phyloP scores from a whole-genome alignment of 2,797 vertebrate genomes.

The Dendrocincla tyrannina region DNA sequence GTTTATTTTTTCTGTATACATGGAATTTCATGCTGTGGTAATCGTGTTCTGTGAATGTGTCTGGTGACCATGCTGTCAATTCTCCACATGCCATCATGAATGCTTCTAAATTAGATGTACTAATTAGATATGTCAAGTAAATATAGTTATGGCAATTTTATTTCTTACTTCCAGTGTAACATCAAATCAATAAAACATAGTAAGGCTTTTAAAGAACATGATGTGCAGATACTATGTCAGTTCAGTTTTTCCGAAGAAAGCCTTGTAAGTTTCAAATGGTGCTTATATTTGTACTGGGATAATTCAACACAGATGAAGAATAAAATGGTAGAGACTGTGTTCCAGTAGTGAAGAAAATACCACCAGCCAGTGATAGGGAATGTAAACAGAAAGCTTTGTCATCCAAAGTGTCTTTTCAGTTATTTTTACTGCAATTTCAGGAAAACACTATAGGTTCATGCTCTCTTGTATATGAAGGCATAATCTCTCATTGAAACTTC shows the following conservation, averaged over 20 bases:
- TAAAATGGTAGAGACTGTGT: not conserved
- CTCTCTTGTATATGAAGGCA: not conserved
- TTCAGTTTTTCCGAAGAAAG: constrained; percentile 8
- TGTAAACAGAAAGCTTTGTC: not conserved
- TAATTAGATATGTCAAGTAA: constrained; percentile 30
- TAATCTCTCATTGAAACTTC: not conserved
- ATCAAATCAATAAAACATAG: not conserved
- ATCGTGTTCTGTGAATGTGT: not conserved
- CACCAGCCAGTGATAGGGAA: not conserved
- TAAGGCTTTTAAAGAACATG: constrained; percentile 10
- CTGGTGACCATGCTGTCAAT: constrained; percentile 7
- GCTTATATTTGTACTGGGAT: not conserved
- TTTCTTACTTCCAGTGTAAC: not conserved
- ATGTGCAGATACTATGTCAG: not conserved
- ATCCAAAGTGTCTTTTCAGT: not conserved
- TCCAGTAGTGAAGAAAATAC: not conserved
- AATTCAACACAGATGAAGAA: not conserved
- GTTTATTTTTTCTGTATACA: not conserved
- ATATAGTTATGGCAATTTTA: constrained; percentile 20
- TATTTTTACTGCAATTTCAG: not conserved
- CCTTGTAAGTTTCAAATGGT: not conserved
- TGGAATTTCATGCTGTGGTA: constrained; percentile 25
- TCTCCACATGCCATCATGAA: not conserved
- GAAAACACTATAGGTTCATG: not conserved
- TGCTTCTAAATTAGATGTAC: constrained; percentile 22